Base-by-base conservation (phyloP, 92 coral and sea anemone genomes). In the Siderastrea siderea region DNA sequence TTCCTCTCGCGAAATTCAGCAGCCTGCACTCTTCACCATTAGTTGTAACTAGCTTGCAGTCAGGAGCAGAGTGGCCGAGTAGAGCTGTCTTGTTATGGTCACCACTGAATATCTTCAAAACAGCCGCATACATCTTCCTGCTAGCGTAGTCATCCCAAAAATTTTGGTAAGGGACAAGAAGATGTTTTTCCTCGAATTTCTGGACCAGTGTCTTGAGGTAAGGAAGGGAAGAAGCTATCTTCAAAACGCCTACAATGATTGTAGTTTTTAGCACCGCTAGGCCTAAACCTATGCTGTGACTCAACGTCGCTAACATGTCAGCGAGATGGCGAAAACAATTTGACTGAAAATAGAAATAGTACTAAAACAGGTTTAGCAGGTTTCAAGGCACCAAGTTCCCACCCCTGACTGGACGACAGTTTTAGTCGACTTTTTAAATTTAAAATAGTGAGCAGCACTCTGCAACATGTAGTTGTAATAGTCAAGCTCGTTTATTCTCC, bases 11-110 rank as follows among this genome's bases (percentile, higher is more conserved):
- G 72, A 91, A 81, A 47, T 92, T 93, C 60, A 95, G 66, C 63
- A 96, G 88, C 13, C 49, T 62, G 26, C 71, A 89, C n/a, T 80
- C 78, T 47, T 78, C 78, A 2, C 92, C 93, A 47, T 93, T 93
- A 5, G 84, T 62, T 7, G 92, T 71, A 47, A 93, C 72, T 9
- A 96, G 74, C 63, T 66, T 71, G 49, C 90, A 88, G 84, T 96
- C 93, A 43, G 91, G 96, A 19, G 99, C 99, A 10, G 84, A 80
- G 10, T 44, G 9, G 47, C 98, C 98, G 3, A 78, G 65, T 6
- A 52, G 74, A 14, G 94, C 94, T 17, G 70, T 82, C 79, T 84
- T 77, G 38, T 85, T 62, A 9, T 75, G 38, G 72, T 76, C 89
- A 7, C 72, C 80, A 16, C 73, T 6, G 16, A 61, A 47, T 19